Evolutionary conservation across 2,797 vertebrate genomes (phyloP).

Genomic region (Chelon labrosus): DNA sequence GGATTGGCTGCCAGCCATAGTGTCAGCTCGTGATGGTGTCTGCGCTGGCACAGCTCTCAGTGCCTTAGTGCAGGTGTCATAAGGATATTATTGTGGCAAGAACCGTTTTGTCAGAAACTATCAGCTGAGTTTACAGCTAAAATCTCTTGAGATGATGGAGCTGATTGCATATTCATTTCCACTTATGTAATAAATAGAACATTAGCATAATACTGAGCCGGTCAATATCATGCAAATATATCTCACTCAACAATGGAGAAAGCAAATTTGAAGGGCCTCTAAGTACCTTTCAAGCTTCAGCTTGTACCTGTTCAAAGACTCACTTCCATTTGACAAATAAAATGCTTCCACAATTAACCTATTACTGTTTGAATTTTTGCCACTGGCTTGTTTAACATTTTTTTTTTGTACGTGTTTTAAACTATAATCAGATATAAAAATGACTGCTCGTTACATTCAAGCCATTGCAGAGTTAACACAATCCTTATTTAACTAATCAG

Average conservation of each 20-base stretch:
- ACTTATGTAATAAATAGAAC: conserved; percentile 26
- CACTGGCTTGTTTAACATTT: neutral
- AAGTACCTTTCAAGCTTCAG: neutral
- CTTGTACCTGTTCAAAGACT: conserved; percentile 11
- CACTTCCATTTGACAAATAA: neutral
- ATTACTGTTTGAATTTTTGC: neutral
- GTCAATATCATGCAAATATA: conserved; percentile 7
- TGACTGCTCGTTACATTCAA: too few relatives aligned
- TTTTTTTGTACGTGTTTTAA: conserved; percentile 1
- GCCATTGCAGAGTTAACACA: too few relatives aligned
- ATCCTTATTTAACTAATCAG: too few relatives aligned
- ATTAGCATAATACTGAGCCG: conserved; percentile 28
- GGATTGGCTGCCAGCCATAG: conserved; percentile 46
- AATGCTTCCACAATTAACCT: neutral
- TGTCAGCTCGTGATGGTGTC: conserved; percentile 22
- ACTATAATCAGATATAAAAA: neutral
- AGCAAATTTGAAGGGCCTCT: conserved; percentile 21
- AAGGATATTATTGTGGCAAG: conserved; percentile 32
- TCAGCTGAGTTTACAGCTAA: conserved; percentile 38
- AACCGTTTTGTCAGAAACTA: conserved; percentile 49
- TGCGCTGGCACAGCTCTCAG: conserved; percentile 47
- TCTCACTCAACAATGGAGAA: conserved; percentile 10
- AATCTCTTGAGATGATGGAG: conserved; percentile 34
- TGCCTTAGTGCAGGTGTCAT: conserved; percentile 52
- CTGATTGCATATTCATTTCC: conserved; percentile 50